Conservation (phyloP, 2,113 vertebrate species). For the Gymnogyps californianus region DNA sequence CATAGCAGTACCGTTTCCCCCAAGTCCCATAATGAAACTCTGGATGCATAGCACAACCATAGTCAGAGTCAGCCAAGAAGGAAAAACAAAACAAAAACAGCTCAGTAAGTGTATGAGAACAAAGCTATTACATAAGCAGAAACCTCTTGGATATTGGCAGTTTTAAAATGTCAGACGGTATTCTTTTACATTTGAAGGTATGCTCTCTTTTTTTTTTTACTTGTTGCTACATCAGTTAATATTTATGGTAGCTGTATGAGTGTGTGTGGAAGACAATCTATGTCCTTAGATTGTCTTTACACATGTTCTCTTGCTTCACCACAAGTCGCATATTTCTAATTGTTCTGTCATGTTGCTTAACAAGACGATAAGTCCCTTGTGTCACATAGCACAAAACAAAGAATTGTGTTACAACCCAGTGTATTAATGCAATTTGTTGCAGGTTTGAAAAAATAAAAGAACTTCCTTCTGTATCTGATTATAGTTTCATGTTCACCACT, state of each 20-base stretch:
- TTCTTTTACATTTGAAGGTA: background rate
- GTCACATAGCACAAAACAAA: slow-evolving; percentile 42
- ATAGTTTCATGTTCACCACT: slow-evolving; percentile 4
- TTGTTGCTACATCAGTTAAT: background rate
- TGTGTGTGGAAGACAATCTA: background rate
- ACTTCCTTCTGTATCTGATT: slow-evolving; percentile 13
- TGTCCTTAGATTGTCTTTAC: background rate
- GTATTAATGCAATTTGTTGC: slow-evolving; percentile 7
- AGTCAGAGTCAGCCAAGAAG: background rate
- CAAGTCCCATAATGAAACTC: slow-evolving; percentile 52
- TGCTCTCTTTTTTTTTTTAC: background rate
- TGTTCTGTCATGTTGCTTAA: slow-evolving; percentile 37
- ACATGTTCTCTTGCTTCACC: background rate
- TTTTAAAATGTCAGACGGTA: background rate
- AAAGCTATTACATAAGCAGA: background rate
- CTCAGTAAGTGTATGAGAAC: background rate
- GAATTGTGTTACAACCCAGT: background rate
- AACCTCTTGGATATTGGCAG: background rate
- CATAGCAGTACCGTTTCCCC: slow-evolving; percentile 45
- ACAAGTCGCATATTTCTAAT: slow-evolving; percentile 30
- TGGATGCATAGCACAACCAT: background rate
- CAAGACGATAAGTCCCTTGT: slow-evolving; percentile 51
- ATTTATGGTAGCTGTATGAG: background rate
- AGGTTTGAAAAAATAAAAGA: slow-evolving; percentile 28
- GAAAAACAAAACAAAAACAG: background rate